Conservation (phyloP, 2,888 invertebrate genomes). For the Torymus auratus region DNA sequence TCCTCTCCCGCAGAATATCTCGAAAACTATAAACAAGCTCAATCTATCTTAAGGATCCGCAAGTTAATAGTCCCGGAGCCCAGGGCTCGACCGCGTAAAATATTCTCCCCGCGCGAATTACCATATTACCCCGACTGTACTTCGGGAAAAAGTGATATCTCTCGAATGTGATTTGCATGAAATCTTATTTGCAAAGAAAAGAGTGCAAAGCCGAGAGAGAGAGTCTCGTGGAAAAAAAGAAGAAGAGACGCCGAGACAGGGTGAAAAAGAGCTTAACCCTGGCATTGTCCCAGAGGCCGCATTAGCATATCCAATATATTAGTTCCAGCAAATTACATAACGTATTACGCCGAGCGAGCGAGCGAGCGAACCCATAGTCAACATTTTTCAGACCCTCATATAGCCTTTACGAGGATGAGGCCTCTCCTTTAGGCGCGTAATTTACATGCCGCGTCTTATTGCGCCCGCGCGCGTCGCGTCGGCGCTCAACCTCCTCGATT, state of each 20-base stretch:
- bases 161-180: conserved; percentile 37
- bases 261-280: conserved; percentile 50
- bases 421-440: conserved; percentile 27
- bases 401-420: background rate
- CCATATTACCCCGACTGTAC: conserved; percentile 21
- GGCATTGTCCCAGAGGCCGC: conserved; percentile 51
- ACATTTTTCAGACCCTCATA: conserved; percentile 26
- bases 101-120: conserved; percentile 11
- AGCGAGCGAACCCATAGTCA: background rate
- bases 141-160: conserved; percentile 29
- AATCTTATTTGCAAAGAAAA: conserved; percentile 23
- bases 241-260: background rate
- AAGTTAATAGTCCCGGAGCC: too few relatives aligned
- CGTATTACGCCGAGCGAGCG: conserved; percentile 30
- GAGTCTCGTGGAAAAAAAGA: background rate
- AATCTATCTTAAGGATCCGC: too few relatives aligned
- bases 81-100: background rate
- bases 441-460: conserved; percentile 38
- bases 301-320: conserved; percentile 55
- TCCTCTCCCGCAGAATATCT: too few relatives aligned
- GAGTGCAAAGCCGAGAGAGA: background rate
- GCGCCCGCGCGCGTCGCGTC: background rate
- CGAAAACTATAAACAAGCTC: too few relatives aligned
- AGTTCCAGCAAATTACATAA: conserved; percentile 52
- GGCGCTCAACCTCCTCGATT: too few relatives aligned